Evolutionary conservation across 2,797 vertebrate genomes (phyloP).

Genomic region (Choloepus didactylus): DNA sequence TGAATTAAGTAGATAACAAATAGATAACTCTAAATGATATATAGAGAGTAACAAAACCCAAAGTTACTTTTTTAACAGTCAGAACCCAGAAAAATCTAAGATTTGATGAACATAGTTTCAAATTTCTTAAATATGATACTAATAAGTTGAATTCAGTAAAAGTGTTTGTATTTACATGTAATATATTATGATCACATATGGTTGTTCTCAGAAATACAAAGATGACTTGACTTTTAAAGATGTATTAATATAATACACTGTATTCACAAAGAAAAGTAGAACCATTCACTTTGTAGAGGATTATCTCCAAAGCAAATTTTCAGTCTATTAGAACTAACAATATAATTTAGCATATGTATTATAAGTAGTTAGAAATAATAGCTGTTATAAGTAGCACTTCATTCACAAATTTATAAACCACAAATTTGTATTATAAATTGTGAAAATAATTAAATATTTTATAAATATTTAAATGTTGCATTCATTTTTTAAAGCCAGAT

Average conservation of each 20-base stretch:
- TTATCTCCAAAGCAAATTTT: neutral
- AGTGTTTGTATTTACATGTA: neutral
- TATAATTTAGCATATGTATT: neutral
- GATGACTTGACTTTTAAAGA: neutral
- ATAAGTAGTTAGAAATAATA: neutral
- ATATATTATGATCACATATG: neutral
- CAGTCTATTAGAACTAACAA: neutral
- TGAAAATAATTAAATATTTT: neutral
- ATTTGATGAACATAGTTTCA: neutral
- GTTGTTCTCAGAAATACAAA: neutral
- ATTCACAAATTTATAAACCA: neutral
- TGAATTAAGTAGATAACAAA: neutral
- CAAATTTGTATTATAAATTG: neutral
- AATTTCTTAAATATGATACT: neutral
- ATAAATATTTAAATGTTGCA: neutral
- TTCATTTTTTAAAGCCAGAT: neutral
- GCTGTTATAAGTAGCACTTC: neutral
- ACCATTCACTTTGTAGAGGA: neutral
- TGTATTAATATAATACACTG: neutral
- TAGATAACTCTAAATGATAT: neutral
- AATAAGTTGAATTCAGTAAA: neutral
- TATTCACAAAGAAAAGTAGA: neutral
- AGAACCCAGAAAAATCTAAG: neutral
- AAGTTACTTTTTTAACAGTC: neutral
- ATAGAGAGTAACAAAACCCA: neutral